Conservation (phyloP, 2,888 invertebrate species). For the Melanostoma mellinum region DNA sequence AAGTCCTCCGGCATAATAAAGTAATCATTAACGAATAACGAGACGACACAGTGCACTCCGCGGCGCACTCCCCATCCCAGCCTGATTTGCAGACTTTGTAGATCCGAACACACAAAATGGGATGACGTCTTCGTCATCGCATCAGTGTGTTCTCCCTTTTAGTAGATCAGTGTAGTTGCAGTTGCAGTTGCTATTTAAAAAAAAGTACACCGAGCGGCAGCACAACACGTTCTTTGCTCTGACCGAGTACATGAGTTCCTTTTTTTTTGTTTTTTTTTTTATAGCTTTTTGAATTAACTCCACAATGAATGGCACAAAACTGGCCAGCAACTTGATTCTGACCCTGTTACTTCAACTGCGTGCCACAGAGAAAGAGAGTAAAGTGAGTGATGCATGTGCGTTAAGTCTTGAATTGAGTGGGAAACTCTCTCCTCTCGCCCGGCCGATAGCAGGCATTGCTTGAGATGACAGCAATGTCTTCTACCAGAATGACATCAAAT, state of each 20-base stretch:
- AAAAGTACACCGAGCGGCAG: slow-evolving; percentile 10
- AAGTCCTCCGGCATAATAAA: slow-evolving; percentile 69
- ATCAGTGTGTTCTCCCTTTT: slow-evolving; percentile 37
- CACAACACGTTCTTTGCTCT: slow-evolving; percentile 1
- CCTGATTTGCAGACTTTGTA: not conserved
- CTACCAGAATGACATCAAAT: slow-evolving; percentile 51
- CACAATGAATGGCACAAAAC: slow-evolving; percentile 18
- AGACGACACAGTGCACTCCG: slow-evolving; percentile 11
- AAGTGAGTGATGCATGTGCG: slow-evolving; percentile 54
- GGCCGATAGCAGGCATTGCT: slow-evolving; percentile 20
- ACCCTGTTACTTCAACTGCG: slow-evolving; percentile 52
- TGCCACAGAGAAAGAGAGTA: not conserved
- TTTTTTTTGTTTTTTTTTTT: slow-evolving; percentile 9
- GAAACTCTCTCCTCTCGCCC: slow-evolving; percentile 26
- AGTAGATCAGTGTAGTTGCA: slow-evolving; percentile 24
- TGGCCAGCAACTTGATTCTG: slow-evolving; percentile 49
- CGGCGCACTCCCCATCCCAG: slow-evolving; percentile 7
- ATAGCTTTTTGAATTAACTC: slow-evolving; percentile 18
- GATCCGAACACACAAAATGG: slow-evolving; percentile 20
- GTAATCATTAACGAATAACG: slow-evolving; percentile 55
- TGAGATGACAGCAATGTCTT: slow-evolving; percentile 60
- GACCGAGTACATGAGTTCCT: slow-evolving; percentile 24
- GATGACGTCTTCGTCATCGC: slow-evolving; percentile 30
- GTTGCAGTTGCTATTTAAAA: slow-evolving; percentile 27
- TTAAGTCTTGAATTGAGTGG: slow-evolving; percentile 56